Evolutionary conservation across 2,888 invertebrate genomes (phyloP), one percentile per base, ranked within the genome.

Genomic region (Drosophila algonquin): DNA sequence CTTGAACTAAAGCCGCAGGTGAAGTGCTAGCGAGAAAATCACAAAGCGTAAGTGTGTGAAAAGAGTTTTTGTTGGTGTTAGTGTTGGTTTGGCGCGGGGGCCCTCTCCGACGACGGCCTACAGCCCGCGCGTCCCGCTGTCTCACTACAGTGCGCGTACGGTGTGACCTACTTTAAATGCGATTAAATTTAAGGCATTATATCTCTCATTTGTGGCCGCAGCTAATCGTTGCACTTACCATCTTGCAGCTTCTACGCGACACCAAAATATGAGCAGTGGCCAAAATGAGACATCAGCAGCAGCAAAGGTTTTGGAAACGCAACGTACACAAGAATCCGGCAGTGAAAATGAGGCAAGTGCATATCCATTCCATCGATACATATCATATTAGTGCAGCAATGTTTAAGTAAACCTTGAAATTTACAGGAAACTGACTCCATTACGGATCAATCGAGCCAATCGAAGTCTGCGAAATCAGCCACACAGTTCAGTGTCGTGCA

Each of bases 401-500:
- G 35, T 10, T 14, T 5, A 35, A 35, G 35, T 47, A 9, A 9
- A 30, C 47, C 5, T 46, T 55, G 46, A 0, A 12, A 32, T 54
- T 62, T 58, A 21, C 45, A 90, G 91, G 91, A 91, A 82, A 90
- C 90, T 51, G 90, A 90, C 64, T 87, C 91, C 52, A 85, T 87
- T 73, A 90, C 91, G 75, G 91, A 90, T 78, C 89, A 90, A 67
- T 90, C 90, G 61, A 90, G 90, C 64, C 88, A 86, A 57, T 82
- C 89, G 58, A 89, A 89, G 71, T 84, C 84, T 58, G 79, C 83
- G 47, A 85, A 86, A 74, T 77, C 90, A 67, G 76, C 91, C 54
- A 92, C 90, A 63, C 91, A 91, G 74, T 91, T 91, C 63, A 91
- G 91, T 75, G 90, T 91, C 75, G 90, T 91, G 60, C 90, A 88